These are phyloP conservation scores for Pachyrhynchus sulphureomaculatus DNA, from an alignment of 1,140 invertebrate genomes.

Conservation along the genomic window DNA sequence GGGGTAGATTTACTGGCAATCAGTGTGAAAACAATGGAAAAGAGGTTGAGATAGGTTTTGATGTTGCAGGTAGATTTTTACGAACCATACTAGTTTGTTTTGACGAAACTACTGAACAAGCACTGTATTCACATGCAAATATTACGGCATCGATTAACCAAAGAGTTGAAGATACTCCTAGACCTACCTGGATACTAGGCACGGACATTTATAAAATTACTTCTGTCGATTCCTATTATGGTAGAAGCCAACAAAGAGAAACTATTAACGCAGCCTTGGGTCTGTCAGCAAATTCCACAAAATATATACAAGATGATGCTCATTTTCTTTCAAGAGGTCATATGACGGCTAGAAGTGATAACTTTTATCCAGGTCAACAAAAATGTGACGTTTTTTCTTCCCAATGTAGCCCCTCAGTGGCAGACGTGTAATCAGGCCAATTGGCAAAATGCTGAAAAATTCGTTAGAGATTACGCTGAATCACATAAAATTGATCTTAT, in stretches of 20 bases:
- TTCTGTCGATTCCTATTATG: slow-evolving; percentile 40
- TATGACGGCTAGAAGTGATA: slow-evolving; percentile 65
- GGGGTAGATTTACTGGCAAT: not conserved
- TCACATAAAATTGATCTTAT: slow-evolving; percentile 45
- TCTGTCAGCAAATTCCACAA: slow-evolving; percentile 37
- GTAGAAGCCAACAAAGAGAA: slow-evolving; percentile 36
- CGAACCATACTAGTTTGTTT: slow-evolving; percentile 39
- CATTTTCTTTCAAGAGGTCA: slow-evolving; percentile 64
- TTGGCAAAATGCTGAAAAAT: slow-evolving; percentile 55
- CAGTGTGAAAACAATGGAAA: not conserved
- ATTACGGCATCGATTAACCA: slow-evolving; percentile 39
- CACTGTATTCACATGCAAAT: slow-evolving; percentile 35
- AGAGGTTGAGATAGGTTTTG: not conserved
- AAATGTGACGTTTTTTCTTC: slow-evolving; percentile 51
- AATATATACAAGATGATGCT: slow-evolving; percentile 58
- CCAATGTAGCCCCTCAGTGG: slow-evolving; percentile 64
- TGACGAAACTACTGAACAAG: slow-evolving; percentile 29
- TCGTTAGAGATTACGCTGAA: slow-evolving; percentile 48
- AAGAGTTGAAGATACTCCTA: slow-evolving; percentile 40
- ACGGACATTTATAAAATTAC: slow-evolving; percentile 42
- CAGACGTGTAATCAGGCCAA: slow-evolving; percentile 59
- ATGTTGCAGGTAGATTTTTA: slow-evolving; percentile 26
- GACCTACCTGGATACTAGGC: slow-evolving; percentile 39
- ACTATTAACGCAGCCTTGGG: slow-evolving; percentile 44
- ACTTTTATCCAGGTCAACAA: slow-evolving; percentile 62